Percentiles rank a stretch among this genome's conserved stretches.
phyloP scores from a whole-genome alignment of 2,797 vertebrate genomes.

The Xenentodon cancila region DNA sequence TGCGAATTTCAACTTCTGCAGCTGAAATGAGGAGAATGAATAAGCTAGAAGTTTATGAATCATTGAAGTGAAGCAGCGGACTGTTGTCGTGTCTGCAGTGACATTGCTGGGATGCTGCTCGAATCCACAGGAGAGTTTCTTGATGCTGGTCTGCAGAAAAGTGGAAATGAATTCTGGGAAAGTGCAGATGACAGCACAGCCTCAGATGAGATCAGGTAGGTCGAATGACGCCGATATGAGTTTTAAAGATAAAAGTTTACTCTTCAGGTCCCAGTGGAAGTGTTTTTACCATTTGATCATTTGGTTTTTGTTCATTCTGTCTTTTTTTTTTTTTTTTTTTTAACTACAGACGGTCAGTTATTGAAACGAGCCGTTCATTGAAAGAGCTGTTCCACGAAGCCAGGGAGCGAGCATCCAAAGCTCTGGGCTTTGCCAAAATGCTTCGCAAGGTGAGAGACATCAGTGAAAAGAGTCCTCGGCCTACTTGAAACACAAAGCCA shows the following conservation, averaged over 20 bases:
- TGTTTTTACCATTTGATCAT: neutral
- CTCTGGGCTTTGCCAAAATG: constrained; percentile 98
- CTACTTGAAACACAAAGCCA: constrained; percentile 28
- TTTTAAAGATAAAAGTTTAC: neutral
- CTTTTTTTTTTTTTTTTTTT: neutral
- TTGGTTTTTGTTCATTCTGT: neutral
- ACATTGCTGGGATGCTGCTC: constrained; percentile 97
- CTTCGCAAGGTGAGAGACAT: constrained; percentile 90
- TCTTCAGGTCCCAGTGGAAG: neutral
- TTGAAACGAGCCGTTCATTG: constrained; percentile 95
- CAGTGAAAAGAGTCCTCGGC: constrained; percentile 6
- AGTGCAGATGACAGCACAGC: constrained; percentile 91
- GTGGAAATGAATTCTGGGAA: constrained; percentile 93
- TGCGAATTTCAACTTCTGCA: too few relatives aligned
- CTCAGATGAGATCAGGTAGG: constrained; percentile 95
- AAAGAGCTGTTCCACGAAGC: constrained; percentile 99
- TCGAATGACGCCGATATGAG: neutral
- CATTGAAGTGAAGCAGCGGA: too few relatives aligned
- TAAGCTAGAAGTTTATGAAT: too few relatives aligned
- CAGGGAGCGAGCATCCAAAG: constrained; percentile 96
- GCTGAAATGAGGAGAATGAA: too few relatives aligned
- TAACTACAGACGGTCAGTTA: constrained; percentile 90
- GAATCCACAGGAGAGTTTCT: constrained; percentile 97
- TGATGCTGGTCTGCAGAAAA: constrained; percentile 91
- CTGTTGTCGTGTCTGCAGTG: constrained; percentile 76